Evolutionary conservation across 2,797 vertebrate species (phyloP).

Genomic region (Gymnoscopelus microlampas): DNA sequence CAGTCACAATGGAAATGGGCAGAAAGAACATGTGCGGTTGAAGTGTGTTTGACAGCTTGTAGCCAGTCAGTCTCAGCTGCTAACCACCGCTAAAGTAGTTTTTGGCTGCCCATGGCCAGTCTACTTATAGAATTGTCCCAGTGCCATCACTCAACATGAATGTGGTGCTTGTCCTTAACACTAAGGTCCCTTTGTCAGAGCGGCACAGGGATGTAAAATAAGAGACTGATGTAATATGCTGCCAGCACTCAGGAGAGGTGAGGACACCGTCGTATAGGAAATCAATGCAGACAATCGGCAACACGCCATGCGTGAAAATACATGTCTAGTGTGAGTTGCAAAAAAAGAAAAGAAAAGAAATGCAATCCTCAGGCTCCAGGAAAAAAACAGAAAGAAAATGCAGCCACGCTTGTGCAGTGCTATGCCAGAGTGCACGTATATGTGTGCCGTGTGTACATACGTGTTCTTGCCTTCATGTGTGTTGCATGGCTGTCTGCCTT

Average conservation of each 20-base stretch:
- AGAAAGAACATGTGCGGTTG: background rate
- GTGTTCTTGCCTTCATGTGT: conserved; percentile 17
- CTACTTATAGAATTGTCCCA: background rate
- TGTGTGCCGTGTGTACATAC: conserved; percentile 1
- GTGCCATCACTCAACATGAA: conserved; percentile 22
- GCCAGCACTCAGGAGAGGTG: conserved; percentile 32
- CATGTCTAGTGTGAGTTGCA: conserved; percentile 5
- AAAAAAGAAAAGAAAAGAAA: no score
- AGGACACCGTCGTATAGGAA: conserved; percentile 22
- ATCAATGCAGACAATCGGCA: conserved; percentile 13
- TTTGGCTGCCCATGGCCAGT: conserved; percentile 14
- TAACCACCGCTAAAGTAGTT: conserved; percentile 7
- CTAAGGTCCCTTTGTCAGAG: conserved; percentile 8
- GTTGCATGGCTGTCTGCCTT: conserved; percentile 52
- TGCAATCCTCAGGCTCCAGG: conserved; percentile 30
- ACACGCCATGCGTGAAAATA: conserved; percentile 30
- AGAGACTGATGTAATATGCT: conserved; percentile 11
- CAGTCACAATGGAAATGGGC: no score
- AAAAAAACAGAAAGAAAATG: conserved; percentile 55
- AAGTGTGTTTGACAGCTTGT: conserved; percentile 10
- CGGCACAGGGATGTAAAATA: background rate
- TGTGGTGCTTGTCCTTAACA: conserved; percentile 24
- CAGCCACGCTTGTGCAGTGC: conserved; percentile 17
- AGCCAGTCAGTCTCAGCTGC: conserved; percentile 10
- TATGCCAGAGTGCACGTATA: conserved; percentile 28